A percentile compares a stretch with the other conserved stretches of the same genome.
These are phyloP conservation scores for Ptyas mucosa DNA, from an alignment of 2,113 vertebrate species.

Conservation along the genomic window DNA sequence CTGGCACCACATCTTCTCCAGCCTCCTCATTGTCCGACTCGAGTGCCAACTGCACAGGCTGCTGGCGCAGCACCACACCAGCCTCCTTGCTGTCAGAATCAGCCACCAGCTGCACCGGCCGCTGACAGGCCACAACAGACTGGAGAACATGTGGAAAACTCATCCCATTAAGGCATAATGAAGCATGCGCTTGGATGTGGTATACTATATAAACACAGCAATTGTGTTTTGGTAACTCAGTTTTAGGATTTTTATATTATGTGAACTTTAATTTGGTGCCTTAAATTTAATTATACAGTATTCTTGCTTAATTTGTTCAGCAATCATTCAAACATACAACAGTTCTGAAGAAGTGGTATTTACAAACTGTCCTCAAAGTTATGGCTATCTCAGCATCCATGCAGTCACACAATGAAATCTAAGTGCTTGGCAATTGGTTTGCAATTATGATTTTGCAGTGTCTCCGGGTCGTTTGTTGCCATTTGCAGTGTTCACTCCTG, in stretches of 20 bases:
- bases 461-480: not conserved
- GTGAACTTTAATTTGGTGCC: not conserved
- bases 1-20: too few relatives aligned
- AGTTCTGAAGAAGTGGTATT: not conserved
- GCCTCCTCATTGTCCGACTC: too few relatives aligned
- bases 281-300: not conserved
- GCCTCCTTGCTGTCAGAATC: too few relatives aligned
- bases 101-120: too few relatives aligned
- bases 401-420: not conserved
- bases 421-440: not conserved
- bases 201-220: not conserved
- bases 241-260: not conserved
- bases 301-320: not conserved
- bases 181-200: not conserved
- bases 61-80: too few relatives aligned
- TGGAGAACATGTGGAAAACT: too few relatives aligned
- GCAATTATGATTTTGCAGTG: not conserved
- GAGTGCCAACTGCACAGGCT: too few relatives aligned
- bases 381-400: not conserved
- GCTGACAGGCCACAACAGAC: too few relatives aligned
- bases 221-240: not conserved
- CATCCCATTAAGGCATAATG: not conserved
- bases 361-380: not conserved
- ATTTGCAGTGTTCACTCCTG: not conserved
- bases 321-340: not conserved